A percentile compares a stretch with the other conserved stretches of the same genome.
Conservation (phyloP, 2,113 vertebrate species). For the Tenebrosternarchus preto region DNA sequence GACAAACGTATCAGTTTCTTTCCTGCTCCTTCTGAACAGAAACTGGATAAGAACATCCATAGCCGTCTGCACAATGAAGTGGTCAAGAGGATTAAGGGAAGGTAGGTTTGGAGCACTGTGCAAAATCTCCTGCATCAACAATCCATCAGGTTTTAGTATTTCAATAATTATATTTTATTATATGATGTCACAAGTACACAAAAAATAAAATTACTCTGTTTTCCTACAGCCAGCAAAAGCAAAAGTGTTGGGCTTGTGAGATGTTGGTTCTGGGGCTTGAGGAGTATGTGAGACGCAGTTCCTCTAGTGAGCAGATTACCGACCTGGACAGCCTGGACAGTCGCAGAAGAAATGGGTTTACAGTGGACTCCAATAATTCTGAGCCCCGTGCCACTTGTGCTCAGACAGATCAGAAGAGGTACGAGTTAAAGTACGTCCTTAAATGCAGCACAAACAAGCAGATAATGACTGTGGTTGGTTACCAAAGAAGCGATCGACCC, state of each 20-base stretch:
- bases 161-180: too few relatives aligned
- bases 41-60: constrained; percentile 60
- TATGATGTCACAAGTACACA: too few relatives aligned
- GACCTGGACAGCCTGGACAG: constrained; percentile 70
- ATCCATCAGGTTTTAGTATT: background rate
- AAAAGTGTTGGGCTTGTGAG: constrained; percentile 84
- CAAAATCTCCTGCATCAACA: background rate
- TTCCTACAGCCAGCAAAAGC: constrained; percentile 74
- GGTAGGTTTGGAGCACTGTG: constrained; percentile 43
- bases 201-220: background rate
- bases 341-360: constrained; percentile 59
- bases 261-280: constrained; percentile 76
- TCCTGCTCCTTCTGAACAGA: constrained; percentile 49
- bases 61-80: constrained; percentile 63
- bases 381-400: constrained; percentile 22
- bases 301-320: constrained; percentile 78
- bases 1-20: background rate
- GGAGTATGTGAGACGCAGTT: constrained; percentile 84
- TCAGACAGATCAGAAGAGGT: constrained; percentile 8
- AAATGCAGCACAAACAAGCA: background rate
- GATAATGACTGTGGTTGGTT: background rate
- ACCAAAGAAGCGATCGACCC: too few relatives aligned
- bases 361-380: constrained; percentile 60
- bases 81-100: constrained; percentile 58
- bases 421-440: background rate